These are phyloP conservation scores for Drepana arcuata DNA, from an alignment of 1,140 invertebrate species.

Conservation along the genomic window DNA sequence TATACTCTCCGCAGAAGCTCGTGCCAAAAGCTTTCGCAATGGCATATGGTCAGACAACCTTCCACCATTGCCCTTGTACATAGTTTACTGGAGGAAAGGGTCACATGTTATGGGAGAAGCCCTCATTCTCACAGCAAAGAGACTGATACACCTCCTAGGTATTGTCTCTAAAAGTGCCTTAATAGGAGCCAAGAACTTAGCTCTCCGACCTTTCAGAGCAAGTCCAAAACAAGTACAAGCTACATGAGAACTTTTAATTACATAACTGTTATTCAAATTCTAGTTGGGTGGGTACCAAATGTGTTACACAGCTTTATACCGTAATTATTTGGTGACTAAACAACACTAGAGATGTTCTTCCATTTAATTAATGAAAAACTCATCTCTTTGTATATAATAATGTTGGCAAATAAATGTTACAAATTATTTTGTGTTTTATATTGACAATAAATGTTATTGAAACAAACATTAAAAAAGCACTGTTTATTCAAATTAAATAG, in stretches of 20 bases:
- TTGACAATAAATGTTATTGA: not conserved
- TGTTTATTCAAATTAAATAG: conserved; percentile 71
- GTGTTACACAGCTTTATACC: conserved; percentile 19
- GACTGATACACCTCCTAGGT: conserved; percentile 28
- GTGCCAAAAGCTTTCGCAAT: conserved; percentile 46
- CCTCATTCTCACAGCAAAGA: conserved; percentile 29
- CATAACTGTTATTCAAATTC: conserved; percentile 18
- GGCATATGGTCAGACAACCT: conserved; percentile 56
- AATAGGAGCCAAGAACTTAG: conserved; percentile 41
- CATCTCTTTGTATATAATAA: conserved; percentile 27
- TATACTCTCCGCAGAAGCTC: conserved; percentile 44
- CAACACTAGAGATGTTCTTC: conserved; percentile 20
- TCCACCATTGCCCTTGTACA: conserved; percentile 44
- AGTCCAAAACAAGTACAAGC: conserved; percentile 39
- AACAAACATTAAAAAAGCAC: conserved; percentile 50
- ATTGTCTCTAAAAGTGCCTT: conserved; percentile 40
- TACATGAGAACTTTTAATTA: conserved; percentile 41
- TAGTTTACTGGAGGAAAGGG: conserved; percentile 54
- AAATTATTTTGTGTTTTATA: conserved; percentile 14
- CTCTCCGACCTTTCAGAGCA: conserved; percentile 34
- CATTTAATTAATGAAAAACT: conserved; percentile 17
- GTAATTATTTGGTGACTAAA: conserved; percentile 31
- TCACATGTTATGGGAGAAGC: conserved; percentile 26
- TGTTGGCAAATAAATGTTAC: conserved; percentile 41
- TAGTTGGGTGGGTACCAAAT: conserved; percentile 27